phyloP scores from a whole-genome alignment of 2,888 invertebrate species.

The Drosophila multiciliata region DNA sequence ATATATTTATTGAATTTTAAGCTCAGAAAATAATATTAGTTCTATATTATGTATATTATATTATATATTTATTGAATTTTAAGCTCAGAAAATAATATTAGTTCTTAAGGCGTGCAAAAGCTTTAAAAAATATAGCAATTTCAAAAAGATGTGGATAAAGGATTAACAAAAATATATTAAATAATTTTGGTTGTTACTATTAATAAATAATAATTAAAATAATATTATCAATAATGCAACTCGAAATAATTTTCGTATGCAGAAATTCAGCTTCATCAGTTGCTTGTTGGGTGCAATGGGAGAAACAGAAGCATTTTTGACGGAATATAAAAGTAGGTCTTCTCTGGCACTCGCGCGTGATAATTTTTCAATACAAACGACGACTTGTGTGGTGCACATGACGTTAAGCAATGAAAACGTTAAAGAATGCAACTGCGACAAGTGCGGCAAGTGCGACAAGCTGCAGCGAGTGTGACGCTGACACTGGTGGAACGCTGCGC shows the following conservation, averaged over 20 bases:
- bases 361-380: conserved; percentile 73
- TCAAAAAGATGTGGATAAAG: no score
- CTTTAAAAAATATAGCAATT: no score
- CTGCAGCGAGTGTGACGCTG: conserved; percentile 17
- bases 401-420: conserved; percentile 57
- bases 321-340: conserved; percentile 32
- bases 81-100: neutral
- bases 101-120: no score
- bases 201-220: neutral
- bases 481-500: conserved; percentile 20
- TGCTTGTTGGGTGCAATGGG: conserved; percentile 34
- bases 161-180: neutral
- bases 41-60: no score
- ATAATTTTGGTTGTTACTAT: neutral
- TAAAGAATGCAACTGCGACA: conserved; percentile 63
- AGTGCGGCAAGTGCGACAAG: conserved; percentile 23
- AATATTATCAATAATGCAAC: neutral
- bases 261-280: neutral
- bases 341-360: conserved; percentile 48
- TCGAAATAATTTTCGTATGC: neutral
- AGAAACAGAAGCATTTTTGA: conserved; percentile 14
- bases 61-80: neutral
- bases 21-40: neutral
- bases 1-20: neutral
- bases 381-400: conserved; percentile 55